Conservation (phyloP, 2,888 invertebrate species). For the Apotomis capreana region DNA sequence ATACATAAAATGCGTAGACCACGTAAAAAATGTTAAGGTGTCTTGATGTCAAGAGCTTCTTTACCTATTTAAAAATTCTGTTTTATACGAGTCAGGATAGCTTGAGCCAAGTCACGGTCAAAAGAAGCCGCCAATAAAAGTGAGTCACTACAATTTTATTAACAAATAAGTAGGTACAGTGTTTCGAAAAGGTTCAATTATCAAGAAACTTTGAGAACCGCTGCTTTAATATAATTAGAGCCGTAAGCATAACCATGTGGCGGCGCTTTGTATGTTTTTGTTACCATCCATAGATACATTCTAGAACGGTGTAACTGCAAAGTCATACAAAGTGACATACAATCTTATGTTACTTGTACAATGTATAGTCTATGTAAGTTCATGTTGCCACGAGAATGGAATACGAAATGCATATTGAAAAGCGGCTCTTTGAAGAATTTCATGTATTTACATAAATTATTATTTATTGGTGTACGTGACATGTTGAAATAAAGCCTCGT, state of each 20-base stretch:
- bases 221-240: conserved; percentile 6
- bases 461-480: conserved; percentile 30
- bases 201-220: too few species aligned
- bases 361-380: not conserved
- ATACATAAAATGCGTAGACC: too few species aligned
- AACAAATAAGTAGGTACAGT: too few species aligned
- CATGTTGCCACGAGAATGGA: conserved; percentile 12
- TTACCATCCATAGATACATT: not conserved
- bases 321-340: not conserved
- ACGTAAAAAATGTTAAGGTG: too few species aligned
- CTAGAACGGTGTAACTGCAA: too few species aligned
- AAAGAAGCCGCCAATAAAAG: not conserved
- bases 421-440: conserved; percentile 36
- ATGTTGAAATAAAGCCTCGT: conserved; percentile 22
- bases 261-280: conserved; percentile 23
- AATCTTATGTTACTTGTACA: not conserved
- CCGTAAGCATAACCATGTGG: conserved; percentile 1
- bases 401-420: conserved; percentile 31
- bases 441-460: conserved; percentile 40
- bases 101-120: too few species aligned
- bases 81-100: too few species aligned
- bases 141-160: not conserved
- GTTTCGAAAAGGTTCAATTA: too few species aligned
- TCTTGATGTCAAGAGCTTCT: too few species aligned
- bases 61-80: too few species aligned